Evolutionary conservation across 2,888 invertebrate species (phyloP).

Genomic region (Mayetiola destructor): DNA sequence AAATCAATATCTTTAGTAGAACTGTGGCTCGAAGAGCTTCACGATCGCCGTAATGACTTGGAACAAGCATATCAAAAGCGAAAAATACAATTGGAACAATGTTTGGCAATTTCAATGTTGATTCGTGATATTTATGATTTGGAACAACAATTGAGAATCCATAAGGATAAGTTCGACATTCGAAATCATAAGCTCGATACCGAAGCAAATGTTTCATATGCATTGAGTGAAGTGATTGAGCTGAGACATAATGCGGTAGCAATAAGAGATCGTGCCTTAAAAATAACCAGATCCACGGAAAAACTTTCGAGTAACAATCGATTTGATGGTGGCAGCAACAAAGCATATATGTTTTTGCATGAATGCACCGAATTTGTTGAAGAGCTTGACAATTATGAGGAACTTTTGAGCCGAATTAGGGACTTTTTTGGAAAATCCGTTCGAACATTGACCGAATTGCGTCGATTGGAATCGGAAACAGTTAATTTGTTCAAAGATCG

Average conservation of each 20-base stretch:
- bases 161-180: slow-evolving; percentile 39
- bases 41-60: slow-evolving; percentile 55
- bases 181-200: slow-evolving; percentile 49
- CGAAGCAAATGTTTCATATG: slow-evolving; percentile 47
- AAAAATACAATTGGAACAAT: slow-evolving; percentile 63
- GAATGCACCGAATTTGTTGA: slow-evolving; percentile 54
- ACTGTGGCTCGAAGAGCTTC: slow-evolving; percentile 58
- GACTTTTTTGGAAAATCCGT: slow-evolving; percentile 58
- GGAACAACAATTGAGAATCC: slow-evolving; percentile 42
- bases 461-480: slow-evolving; percentile 59
- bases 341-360: slow-evolving; percentile 51
- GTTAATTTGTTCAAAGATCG: slow-evolving; percentile 51
- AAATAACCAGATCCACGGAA: slow-evolving; percentile 63
- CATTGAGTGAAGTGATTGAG: slow-evolving; percentile 53
- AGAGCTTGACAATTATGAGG: slow-evolving; percentile 53
- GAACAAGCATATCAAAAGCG: slow-evolving; percentile 53
- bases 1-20: slow-evolving; percentile 49
- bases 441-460: slow-evolving; percentile 54
- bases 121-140: slow-evolving; percentile 55
- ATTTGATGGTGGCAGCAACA: slow-evolving; percentile 51
- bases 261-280: slow-evolving; percentile 58
- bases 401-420: slow-evolving; percentile 49
- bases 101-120: slow-evolving; percentile 55
- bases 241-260: slow-evolving; percentile 55
- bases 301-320: slow-evolving; percentile 55